phyloP scores from a whole-genome alignment of 2,797 vertebrate genomes.

The Urophycis tenuis region DNA sequence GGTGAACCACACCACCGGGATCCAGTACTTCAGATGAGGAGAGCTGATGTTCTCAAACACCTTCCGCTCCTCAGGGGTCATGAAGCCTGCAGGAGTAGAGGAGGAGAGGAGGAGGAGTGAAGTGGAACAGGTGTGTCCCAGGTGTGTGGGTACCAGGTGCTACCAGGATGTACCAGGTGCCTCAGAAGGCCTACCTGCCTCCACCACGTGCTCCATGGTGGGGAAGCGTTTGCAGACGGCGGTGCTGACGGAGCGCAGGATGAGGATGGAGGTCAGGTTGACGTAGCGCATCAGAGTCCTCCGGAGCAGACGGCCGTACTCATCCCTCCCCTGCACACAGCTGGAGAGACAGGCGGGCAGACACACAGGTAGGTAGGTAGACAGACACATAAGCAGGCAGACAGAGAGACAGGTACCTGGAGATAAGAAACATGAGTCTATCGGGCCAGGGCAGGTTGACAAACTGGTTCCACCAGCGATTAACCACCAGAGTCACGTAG shows the following conservation, averaged over 20 bases:
- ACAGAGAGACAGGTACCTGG: too few relatives aligned
- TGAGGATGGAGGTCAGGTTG: constrained; percentile 77
- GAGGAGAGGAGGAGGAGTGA: too few relatives aligned
- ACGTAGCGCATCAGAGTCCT: constrained; percentile 82
- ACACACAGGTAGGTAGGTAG: too few relatives aligned
- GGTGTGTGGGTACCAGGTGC: too few relatives aligned
- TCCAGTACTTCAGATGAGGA: constrained; percentile 91
- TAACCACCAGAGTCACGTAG: constrained; percentile 85
- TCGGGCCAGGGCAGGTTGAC: constrained; percentile 80
- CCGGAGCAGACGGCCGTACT: constrained; percentile 78
- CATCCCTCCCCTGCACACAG: constrained; percentile 75
- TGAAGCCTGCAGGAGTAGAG: constrained; percentile 75
- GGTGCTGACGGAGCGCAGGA: constrained; percentile 81
- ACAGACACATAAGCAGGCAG: too few relatives aligned
- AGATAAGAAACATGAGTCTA: constrained; percentile 72
- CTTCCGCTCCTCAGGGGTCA: constrained; percentile 89
- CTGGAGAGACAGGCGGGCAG: constrained; percentile 50
- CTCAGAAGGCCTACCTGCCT: constrained; percentile 70
- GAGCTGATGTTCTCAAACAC: constrained; percentile 85
- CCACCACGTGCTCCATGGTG: constrained; percentile 83
- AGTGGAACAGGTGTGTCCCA: too few relatives aligned
- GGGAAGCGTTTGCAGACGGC: constrained; percentile 84
- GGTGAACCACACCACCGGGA: constrained; percentile 89
- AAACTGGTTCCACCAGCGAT: constrained; percentile 90
- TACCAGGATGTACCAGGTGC: too few relatives aligned